These are phyloP conservation scores for Nesometra sesokonis DNA, from an alignment of 35 echinoderm and acorn worm genomes.

Conservation along the genomic window DNA sequence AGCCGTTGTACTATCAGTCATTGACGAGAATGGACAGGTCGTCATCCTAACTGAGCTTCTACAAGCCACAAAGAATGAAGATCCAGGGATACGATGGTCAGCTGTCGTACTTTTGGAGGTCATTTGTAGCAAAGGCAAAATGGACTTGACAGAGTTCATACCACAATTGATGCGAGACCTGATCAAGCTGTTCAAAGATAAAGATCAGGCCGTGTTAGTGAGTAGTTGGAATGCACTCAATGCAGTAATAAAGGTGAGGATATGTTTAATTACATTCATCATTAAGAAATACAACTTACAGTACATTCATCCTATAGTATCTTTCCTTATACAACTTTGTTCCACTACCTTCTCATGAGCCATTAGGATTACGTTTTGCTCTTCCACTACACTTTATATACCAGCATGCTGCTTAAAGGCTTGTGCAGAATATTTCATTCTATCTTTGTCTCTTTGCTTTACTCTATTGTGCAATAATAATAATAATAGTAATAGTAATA, in stretches of 20 bases:
- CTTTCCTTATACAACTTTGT: no score
- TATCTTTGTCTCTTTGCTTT: no score
- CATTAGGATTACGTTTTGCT: no score
- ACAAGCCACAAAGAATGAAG: slow-evolving; percentile 35
- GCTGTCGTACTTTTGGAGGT: slow-evolving; percentile 66
- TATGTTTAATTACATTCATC: no score
- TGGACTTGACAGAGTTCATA: slow-evolving; percentile 56
- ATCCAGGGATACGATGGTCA: slow-evolving; percentile 53
- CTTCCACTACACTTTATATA: no score
- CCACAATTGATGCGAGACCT: slow-evolving; percentile 56
- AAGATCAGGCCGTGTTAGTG: slow-evolving; percentile 52
- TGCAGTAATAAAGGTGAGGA: slow-evolving; percentile 80
- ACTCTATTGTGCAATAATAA: no score
- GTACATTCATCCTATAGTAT: no score
- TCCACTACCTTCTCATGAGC: no score
- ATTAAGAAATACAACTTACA: no score
- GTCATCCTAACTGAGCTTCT: slow-evolving; percentile 82
- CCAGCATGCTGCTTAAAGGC: no score
- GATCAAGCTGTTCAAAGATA: slow-evolving; percentile 58
- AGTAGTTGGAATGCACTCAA: slow-evolving; percentile 73
- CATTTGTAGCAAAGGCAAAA: slow-evolving; percentile 72
- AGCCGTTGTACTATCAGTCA: slow-evolving; percentile 76
- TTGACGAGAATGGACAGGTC: slow-evolving; percentile 56
- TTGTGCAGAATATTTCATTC: no score
- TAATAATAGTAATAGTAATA: no score